Base-by-base conservation (phyloP, 2,113 vertebrate species). In the Lamprologus lemairii region DNA sequence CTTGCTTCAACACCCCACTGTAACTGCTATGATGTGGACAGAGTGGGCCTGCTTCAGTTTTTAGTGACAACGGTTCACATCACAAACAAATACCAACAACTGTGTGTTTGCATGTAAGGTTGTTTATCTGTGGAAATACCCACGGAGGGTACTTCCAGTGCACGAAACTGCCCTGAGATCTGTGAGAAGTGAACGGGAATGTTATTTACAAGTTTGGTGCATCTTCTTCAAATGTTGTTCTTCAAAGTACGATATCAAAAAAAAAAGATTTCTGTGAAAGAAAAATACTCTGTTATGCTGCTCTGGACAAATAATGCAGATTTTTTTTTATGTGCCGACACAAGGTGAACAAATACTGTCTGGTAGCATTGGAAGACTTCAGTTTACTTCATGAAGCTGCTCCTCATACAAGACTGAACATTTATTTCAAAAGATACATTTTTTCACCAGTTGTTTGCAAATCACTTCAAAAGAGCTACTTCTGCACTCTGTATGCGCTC, bases 81-180 rank as follows among this genome's bases (percentile, higher is more conserved):
- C 35, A 83, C 47, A 86, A 87, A 86, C 68, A 82, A 81, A 55
- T 10, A 47, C 4, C 35, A 17, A 40, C 13, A 4, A 85, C 7
- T 13, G 42, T 54, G 37, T 86, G n/a, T 86, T 80, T 60, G 31
- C 42, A 47, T 47, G 47, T 4, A 17, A 5, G 28, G 7, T 55
- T 91, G 49, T 87, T 84, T 35, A 54, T 86, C 71, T 57, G 60
- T 84, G 87, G 91, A 92, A 93, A 92, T 81, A 91, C 91, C 89
- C 85, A 14, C 4, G 3, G 2, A 80, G 89, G 91, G 89, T 89
- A 85, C 83, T 90, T 92, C 51, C 86, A 81, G 6, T 53, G 12
- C 3, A 5, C 42, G 21, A 47, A 45, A 75, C 45, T 16, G 60
- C 23, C 80, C 35, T 42, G 19, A 28, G 28, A 23, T 55, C 37